Evolutionary conservation across 2,797 vertebrate genomes (phyloP).

Genomic region (Argya squamiceps): DNA sequence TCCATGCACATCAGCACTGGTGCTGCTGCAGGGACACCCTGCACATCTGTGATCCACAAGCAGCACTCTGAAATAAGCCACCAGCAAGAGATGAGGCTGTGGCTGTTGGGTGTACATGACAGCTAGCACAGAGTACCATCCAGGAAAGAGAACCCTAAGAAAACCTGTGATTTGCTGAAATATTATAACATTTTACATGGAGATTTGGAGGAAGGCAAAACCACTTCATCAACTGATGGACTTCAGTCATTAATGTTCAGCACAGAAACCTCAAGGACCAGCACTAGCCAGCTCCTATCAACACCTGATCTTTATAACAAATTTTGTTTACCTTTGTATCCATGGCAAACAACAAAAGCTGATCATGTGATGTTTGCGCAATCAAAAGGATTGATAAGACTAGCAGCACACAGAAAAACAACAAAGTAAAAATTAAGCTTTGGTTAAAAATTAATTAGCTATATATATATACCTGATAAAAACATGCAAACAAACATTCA

Average conservation of each 20-base stretch:
- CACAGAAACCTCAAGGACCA: background rate
- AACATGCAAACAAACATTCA: background rate
- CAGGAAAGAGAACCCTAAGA: background rate
- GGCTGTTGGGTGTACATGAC: background rate
- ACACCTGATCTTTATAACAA: background rate
- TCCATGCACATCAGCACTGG: background rate
- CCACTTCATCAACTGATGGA: background rate
- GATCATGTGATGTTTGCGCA: background rate
- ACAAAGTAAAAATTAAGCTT: constrained; percentile 14
- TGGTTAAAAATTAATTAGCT: constrained; percentile 41
- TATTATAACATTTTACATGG: background rate
- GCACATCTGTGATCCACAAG: background rate
- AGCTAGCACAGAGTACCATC: background rate
- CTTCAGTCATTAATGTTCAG: background rate
- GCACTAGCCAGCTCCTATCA: background rate
- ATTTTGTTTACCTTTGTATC: background rate
- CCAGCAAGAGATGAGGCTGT: background rate
- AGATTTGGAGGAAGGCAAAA: background rate
- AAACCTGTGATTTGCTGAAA: background rate
- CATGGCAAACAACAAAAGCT: background rate
- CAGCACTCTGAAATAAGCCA: background rate
- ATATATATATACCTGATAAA: background rate
- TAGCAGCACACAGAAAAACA: background rate
- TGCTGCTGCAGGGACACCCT: rapidly evolving
- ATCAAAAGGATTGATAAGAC: background rate